Conservation (phyloP, 2,888 invertebrate genomes). For the Aporophyla lueneburgensis region DNA sequence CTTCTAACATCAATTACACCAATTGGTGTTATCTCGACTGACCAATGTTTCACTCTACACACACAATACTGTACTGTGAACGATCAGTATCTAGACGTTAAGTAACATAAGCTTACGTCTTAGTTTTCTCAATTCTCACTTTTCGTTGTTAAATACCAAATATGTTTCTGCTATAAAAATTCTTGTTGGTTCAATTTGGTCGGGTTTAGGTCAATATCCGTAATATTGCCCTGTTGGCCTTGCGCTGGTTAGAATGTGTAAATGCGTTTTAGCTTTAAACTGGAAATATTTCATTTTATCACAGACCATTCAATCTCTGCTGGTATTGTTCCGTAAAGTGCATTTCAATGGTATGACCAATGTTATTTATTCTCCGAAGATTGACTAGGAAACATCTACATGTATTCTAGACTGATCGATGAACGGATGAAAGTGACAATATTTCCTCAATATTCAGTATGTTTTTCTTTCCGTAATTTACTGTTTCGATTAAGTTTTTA, state of each 20-base stretch:
- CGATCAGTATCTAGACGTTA: slow-evolving; percentile 74
- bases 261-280: slow-evolving; percentile 47
- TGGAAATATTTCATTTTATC: slow-evolving; percentile 56
- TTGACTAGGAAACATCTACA: slow-evolving; percentile 64
- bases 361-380: slow-evolving; percentile 47
- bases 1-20: slow-evolving; percentile 79
- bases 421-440: slow-evolving; percentile 62
- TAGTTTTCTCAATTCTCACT: slow-evolving; percentile 68
- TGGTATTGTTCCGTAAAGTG: slow-evolving; percentile 55
- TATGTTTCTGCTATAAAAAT: slow-evolving; percentile 10
- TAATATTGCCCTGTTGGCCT: slow-evolving; percentile 68
- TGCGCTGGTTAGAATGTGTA: slow-evolving; percentile 63
- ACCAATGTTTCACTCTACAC: slow-evolving; percentile 68
- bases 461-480: slow-evolving; percentile 66
- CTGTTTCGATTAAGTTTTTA: slow-evolving; percentile 56
- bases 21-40: slow-evolving; percentile 77
- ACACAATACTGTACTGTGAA: slow-evolving; percentile 62
- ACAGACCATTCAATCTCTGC: slow-evolving; percentile 42
- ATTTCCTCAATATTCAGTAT: slow-evolving; percentile 61
- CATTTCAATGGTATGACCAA: slow-evolving; percentile 52
- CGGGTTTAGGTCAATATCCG: slow-evolving; percentile 67
- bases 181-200: slow-evolving; percentile 22
- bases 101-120: slow-evolving; percentile 70
- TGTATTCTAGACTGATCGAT: slow-evolving; percentile 45
- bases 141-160: slow-evolving; percentile 51